Base-by-base conservation (phyloP, 2,888 invertebrate species). In the Galeopsomyia nigrocyanea region DNA sequence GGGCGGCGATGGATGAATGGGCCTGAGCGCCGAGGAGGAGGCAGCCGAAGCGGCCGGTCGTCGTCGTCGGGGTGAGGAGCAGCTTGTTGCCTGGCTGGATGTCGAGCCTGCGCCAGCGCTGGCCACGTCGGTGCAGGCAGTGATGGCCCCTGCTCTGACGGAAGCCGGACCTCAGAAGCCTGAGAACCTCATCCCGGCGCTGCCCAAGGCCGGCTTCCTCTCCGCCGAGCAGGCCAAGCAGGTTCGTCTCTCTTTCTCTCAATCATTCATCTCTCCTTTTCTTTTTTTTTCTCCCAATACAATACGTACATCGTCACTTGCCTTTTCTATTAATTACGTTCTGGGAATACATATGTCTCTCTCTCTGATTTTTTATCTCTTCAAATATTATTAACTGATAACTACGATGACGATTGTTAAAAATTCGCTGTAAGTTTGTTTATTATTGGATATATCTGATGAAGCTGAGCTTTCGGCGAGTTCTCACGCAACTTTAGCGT, bases 121-220 rank as follows among this genome's bases (percentile, higher is more conserved):
- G 83, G 83, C 83, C 82, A 79, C 83, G 85, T 84, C 86, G 81
- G 75, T 58, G 51, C 31, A 31, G 89, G 89, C 92, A 93, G 90
- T 93, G 91, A 96, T 96, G 96, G 96, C 96, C 91, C 96, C 96
- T 90, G 96, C 96, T 90, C 92, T 95, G 88, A 94, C 95, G 87
- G 94, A 95, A 89, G 90, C 90, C 80, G 86, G 85, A 86, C 84
- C 86, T 82, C 86, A 85, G 82, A 84, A 86, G 82, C 86, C 85
- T 83, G 85, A 85, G 82, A 84, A 84, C 80, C 82, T 86, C 80
- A 80, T 85, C 78, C 80, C 82, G 74, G 81, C 84, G 73, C 80
- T 86, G 78, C 84, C 86, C 79, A 79, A 83, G 77, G 80, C 83
- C 77, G 86, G 86, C 78, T 86, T 86, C 78, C 82, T 86, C 67